phyloP scores from a whole-genome alignment of 2,113 vertebrate species.

The Hippoglossus stenolepis region DNA sequence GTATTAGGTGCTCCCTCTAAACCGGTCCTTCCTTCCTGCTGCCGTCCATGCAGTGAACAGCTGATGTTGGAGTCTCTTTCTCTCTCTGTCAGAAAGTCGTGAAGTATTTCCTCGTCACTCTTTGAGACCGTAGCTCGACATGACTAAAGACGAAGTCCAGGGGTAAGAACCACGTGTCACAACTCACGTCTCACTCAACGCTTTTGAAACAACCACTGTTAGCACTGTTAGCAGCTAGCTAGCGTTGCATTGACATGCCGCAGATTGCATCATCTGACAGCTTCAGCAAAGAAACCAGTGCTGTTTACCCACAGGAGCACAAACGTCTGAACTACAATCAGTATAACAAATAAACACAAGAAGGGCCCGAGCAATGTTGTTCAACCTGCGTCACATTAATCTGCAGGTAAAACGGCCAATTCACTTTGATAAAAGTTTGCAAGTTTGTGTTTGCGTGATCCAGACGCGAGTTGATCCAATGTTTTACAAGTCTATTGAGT shows the following conservation, averaged over 20 bases:
- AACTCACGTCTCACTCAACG: neutral
- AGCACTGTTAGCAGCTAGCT: slow-evolving; percentile 35
- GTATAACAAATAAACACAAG: neutral
- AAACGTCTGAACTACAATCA: neutral
- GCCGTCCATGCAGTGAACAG: slow-evolving; percentile 65
- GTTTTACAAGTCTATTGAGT: no score
- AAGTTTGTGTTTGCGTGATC: neutral
- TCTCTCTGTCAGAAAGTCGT: slow-evolving; percentile 13
- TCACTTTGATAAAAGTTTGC: neutral
- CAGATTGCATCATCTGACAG: slow-evolving; percentile 75
- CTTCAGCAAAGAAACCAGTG: neutral
- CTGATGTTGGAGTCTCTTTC: slow-evolving; percentile 47
- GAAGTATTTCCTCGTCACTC: slow-evolving; percentile 12
- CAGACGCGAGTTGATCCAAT: neutral
- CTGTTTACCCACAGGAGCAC: accelerated
- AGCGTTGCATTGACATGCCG: slow-evolving; percentile 9
- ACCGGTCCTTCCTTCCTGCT: slow-evolving; percentile 62
- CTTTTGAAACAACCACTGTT: neutral
- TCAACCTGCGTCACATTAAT: no score
- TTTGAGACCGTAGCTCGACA: slow-evolving; percentile 48
- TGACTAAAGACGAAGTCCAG: slow-evolving; percentile 81
- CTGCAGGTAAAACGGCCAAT: neutral
- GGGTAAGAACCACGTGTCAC: slow-evolving; percentile 71
- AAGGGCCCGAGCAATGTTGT: neutral
- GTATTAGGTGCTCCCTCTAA: slow-evolving; percentile 54